Evolutionary conservation across 2,888 invertebrate species (phyloP), one percentile per base, ranked within the genome.

Genomic region (Catocala nupta): DNA sequence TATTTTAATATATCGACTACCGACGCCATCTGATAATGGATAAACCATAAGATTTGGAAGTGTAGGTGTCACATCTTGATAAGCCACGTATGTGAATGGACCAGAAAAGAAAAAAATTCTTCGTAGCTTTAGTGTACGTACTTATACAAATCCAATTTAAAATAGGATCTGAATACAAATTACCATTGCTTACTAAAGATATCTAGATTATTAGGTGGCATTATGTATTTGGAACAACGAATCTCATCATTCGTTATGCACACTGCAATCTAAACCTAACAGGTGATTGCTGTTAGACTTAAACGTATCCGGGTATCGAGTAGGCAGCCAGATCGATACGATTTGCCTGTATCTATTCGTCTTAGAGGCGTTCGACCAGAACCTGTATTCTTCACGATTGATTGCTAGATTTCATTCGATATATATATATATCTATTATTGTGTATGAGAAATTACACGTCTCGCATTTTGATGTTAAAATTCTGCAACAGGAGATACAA

Each of bases 251-350:
- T 73, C 62, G 49, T 55, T 62, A 71, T 69, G 63, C 72, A 72
- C 7, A 50, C 52, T 57, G 65, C 42, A 59, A 53, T 67, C 42
- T 16, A 39, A 55, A 55, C 48, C 54, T 59, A 66, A 47, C 25
- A 39, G 55, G 59, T 63, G 59, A 65, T 57, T 57, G 61, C 57
- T 43, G 25, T 12, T 59, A 61, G 68, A 55, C 63, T 59, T 61
- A 70, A 51, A 62, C 51, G 55, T 65, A 67, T 75, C 75, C 73
- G 70, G 59, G 72, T 72, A 45, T 47, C 47, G 33, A 39, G 44
- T 25, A 59, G 42, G 42, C 12, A 48, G 44, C 36, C 44, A 43
- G 33, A 36, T 6, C 16, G 34, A 58, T 39, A 16, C 39, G 25
- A 50, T 45, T 45, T 25, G 39, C 45, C 49, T 49, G 33, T 55